Conservation (phyloP, 2,113 vertebrate genomes). For the Micromys minutus region DNA sequence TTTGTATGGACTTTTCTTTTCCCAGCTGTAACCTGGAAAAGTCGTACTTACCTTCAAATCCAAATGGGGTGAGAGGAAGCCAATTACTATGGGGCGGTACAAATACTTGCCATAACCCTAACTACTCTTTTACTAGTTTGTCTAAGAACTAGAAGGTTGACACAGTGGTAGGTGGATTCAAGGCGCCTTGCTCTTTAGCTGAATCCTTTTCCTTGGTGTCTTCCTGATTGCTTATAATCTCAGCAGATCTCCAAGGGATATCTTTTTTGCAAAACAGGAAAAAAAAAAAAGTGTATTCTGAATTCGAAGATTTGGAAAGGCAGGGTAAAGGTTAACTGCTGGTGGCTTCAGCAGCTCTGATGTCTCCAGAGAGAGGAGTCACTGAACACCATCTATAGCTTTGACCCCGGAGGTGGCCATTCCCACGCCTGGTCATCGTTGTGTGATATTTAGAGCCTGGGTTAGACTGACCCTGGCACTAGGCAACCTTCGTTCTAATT, state of each 20-base stretch:
- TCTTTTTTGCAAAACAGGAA: neutral
- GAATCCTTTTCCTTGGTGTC: neutral
- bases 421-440: neutral
- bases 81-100: accelerated
- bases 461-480: conserved; percentile 57
- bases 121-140: neutral
- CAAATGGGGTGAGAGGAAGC: no score
- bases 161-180: neutral
- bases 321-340: neutral
- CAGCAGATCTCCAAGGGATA: neutral
- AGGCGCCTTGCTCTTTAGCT: neutral
- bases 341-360: neutral
- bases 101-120: neutral
- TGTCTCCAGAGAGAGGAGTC: neutral
- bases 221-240: neutral
- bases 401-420: neutral
- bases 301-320: neutral
- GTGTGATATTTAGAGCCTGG: conserved; percentile 9
- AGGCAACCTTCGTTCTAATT: accelerated
- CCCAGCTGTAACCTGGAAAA: neutral
- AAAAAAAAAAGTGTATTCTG: neutral
- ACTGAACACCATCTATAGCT: neutral
- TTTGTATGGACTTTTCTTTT: neutral
- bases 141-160: neutral
- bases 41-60: neutral